Evolutionary conservation across 1,140 invertebrate genomes (phyloP), one percentile per base, ranked within the genome.

Genomic region (Drosophila baimaii): DNA sequence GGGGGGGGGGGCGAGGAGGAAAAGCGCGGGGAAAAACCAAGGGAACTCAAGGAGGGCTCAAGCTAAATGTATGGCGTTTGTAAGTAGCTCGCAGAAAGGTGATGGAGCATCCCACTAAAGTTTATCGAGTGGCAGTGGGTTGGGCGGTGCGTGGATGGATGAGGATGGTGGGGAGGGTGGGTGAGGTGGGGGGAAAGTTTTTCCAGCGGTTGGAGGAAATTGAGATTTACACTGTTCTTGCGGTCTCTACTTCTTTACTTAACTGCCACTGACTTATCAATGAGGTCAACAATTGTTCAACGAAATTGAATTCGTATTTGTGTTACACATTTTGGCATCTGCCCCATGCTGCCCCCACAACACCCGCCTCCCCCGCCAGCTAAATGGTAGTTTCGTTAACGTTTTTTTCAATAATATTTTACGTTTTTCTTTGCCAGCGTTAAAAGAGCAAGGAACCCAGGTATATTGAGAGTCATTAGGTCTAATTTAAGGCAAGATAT

Each of bases 21-120:
- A 21, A 19, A 12, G 29, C 4, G 27, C 7, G n/a, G 17, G 17
- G 31, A 23, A 2, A 41, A 39, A n/a, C 25, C 15, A 19, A 27
- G n/a, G 19, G 31, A 6, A 54, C 68, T 61, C 56, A 52, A 54
- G 49, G 15, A 23, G 68, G 54, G 10, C 70, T 73, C 70, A 74
- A 55, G 69, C 47, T 64, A 73, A 74, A 73, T 73, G 58, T 73
- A 52, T 63, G 57, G 54, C 65, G 65, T 52, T 52, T 47, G 44
- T 52, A 69, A 69, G 65, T 69, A 69, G 65, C 65, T 69, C n/a
- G 33, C 51, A 47, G 19, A 74, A 74, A 74, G 71, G 71, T 74
- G 70, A 75, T 49, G 57, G 71, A 75, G 70, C 70, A 74, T 63
- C 46, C 55, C 43, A 61, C 47, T 21, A 63, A 74, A 74, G 69